Evolutionary conservation across 2,113 vertebrate genomes (phyloP), one percentile per base, ranked within the genome.

Genomic region (Glaucidium brasilianum): DNA sequence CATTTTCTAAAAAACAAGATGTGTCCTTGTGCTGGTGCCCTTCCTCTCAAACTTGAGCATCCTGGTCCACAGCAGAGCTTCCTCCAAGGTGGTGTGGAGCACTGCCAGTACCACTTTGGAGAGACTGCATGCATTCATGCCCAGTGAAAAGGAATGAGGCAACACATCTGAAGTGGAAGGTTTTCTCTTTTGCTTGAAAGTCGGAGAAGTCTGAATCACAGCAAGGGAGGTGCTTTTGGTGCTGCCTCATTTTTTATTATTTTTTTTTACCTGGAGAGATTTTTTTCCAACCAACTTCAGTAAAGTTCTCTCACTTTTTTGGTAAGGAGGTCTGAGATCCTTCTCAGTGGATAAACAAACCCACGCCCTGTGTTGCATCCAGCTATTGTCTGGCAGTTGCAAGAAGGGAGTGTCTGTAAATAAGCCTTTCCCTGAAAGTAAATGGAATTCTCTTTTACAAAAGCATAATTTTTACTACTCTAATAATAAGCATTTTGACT

Each of bases 401-500:
- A 32, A 85, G 50, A 68, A 83, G 15, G 30, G 23, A 45, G 19
- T 13, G 55, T 18, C 58, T 69, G 14, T 60, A 67, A 88, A 68
- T 12, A n/a, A 95, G 30, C 23, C 32, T 85, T 83, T 86, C 45
- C 62, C 49, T 83, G 59, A 76, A 78, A 56, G 41, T 39, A 66
- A 78, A 73, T 83, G 34, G n/a, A 85, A 60, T 67, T 84, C n/a
- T 55, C 35, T 29, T 88, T 80, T 37, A 80, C 29, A 25, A 66
- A 89, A 91, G 6, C 2, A 0, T 71, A 18, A 11, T 37, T 86
- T 94, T 77, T 91, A 12, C 63, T 66, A 3, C 45, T 72, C 56
- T 90, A 60, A 66, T 71, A 81, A 66, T 25, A 74, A 89, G n/a
- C 25, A 27, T 84, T 95, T 67, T 69, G 53, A 80, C 53, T 83